Conservation (phyloP, 92 coral and sea anemone species). For the Porites lobata region DNA sequence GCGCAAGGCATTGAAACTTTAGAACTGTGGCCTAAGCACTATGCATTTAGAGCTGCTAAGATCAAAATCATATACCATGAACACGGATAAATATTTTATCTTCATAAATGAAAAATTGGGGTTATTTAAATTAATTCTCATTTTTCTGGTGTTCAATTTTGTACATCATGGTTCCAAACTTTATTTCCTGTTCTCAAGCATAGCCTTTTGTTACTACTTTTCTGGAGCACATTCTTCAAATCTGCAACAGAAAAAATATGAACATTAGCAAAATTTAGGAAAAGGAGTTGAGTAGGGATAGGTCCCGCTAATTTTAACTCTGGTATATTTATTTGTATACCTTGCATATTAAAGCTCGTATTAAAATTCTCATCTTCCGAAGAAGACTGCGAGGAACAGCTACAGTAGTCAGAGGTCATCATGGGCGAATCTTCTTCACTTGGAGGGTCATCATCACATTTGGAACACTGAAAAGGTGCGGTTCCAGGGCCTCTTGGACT, state of each 20-base stretch:
- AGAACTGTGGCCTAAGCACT: neutral
- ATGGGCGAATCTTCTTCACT: constrained; percentile 67
- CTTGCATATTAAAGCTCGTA: constrained; percentile 65
- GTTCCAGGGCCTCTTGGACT: constrained; percentile 98
- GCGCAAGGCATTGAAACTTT: neutral
- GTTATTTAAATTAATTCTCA: neutral
- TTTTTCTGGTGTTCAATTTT: neutral
- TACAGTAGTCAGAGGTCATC: constrained; percentile 86
- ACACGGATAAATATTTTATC: neutral
- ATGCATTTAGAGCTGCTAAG: neutral
- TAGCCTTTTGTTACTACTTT: constrained; percentile 25
- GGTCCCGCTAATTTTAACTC: neutral
- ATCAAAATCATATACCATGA: neutral
- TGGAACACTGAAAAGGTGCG: constrained; percentile 87
- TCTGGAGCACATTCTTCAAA: constrained; percentile 37
- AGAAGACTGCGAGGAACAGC: constrained; percentile 78
- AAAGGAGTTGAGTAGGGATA: neutral
- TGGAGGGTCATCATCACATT: constrained; percentile 72
- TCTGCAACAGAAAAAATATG: constrained; percentile 9
- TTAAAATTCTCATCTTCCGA: constrained; percentile 62
- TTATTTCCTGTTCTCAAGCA: constrained; percentile 9
- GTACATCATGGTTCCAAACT: neutral
- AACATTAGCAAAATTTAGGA: neutral
- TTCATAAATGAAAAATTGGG: neutral
- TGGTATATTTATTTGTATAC: constrained; percentile 13